Percentiles rank a stretch among this genome's conserved stretches.
Evolutionary conservation across 2,113 vertebrate genomes (phyloP).

Genomic region (Saccopteryx leptura): DNA sequence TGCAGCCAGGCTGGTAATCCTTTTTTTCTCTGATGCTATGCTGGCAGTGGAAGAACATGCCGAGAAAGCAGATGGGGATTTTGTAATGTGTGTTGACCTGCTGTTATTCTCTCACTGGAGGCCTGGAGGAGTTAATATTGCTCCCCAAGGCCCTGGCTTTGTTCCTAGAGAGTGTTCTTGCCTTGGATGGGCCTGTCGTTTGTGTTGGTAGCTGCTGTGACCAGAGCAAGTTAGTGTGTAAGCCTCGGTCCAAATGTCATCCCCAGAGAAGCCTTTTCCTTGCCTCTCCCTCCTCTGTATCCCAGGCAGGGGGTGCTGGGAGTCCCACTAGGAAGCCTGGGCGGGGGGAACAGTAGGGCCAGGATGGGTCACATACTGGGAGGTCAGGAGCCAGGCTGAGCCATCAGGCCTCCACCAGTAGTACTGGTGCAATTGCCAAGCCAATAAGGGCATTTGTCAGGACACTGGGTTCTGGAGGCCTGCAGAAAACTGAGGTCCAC

Average conservation of each 20-base stretch:
- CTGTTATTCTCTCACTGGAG: constrained; percentile 65
- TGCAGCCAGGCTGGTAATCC: neutral
- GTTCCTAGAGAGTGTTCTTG: constrained; percentile 62
- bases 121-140: constrained; percentile 53
- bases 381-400: neutral
- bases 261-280: neutral
- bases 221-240: neutral
- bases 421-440: neutral
- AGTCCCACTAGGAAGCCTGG: neutral
- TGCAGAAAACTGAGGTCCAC: neutral
- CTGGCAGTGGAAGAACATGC: constrained; percentile 58
- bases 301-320: neutral
- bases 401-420: neutral
- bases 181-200: constrained; percentile 65
- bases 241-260: neutral
- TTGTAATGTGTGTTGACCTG: constrained; percentile 67
- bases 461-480: neutral
- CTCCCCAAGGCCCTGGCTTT: constrained; percentile 74
- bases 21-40: neutral
- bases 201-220: constrained; percentile 31
- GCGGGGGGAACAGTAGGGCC: neutral
- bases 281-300: neutral
- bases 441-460: neutral
- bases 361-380: neutral
- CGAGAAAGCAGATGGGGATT: constrained; percentile 74